Percentiles rank a stretch among this genome's conserved stretches.
phyloP scores from a whole-genome alignment of 2,797 vertebrate genomes.

The Phaenicophaeus curvirostris region DNA sequence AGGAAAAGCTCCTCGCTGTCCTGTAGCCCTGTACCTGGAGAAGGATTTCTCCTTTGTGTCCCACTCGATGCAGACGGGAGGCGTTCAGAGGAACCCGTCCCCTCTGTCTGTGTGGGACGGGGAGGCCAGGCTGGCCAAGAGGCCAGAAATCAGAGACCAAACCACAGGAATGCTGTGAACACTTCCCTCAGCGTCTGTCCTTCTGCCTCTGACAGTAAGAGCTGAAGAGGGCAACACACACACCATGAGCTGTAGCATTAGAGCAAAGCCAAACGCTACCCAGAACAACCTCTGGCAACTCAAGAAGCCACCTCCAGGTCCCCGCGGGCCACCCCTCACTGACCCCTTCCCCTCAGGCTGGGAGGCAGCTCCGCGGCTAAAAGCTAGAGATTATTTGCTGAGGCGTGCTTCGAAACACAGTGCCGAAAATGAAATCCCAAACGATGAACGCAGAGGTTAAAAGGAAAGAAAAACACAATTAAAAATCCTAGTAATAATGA shows the following conservation, averaged over 20 bases:
- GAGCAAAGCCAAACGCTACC: not conserved
- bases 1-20: too few species aligned
- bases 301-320: not conserved
- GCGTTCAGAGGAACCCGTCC: not conserved
- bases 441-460: rapidly evolving
- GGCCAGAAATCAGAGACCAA: not conserved
- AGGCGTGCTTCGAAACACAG: not conserved
- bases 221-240: not conserved
- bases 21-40: not conserved
- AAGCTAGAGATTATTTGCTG: not conserved
- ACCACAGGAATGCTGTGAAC: not conserved
- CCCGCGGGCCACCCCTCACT: not conserved
- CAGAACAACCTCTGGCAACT: not conserved
- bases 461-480: not conserved
- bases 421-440: not conserved
- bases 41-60: not conserved
- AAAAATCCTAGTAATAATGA: not conserved
- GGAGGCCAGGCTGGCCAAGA: not conserved
- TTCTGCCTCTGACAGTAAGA: not conserved
- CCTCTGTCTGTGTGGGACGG: rapidly evolving
- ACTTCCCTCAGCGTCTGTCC: not conserved
- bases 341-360: not conserved
- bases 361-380: not conserved
- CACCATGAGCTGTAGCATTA: not conserved
- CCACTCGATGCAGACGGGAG: rapidly evolving